phyloP scores from a whole-genome alignment of 2,797 vertebrate species.

The Chrosomus eos region DNA sequence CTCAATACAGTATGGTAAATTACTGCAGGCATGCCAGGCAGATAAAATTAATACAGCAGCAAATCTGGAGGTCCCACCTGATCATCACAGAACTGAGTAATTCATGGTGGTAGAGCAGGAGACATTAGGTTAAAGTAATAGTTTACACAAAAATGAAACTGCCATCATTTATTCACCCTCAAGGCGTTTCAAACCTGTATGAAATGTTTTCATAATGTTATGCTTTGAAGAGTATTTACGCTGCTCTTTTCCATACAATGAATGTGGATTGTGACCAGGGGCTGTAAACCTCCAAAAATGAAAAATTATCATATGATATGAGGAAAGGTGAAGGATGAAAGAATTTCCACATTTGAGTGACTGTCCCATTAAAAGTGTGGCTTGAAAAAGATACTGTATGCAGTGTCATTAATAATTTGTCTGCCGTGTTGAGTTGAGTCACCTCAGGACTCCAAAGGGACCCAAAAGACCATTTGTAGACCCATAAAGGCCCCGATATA shows the following conservation, averaged over 20 bases:
- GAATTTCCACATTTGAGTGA: neutral
- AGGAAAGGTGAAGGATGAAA: neutral
- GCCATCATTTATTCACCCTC: constrained; percentile 12
- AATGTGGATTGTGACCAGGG: neutral
- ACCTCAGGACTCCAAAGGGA: constrained; percentile 15
- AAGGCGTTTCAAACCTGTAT: neutral
- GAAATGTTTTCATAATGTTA: neutral
- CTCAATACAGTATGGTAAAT: constrained; percentile 68
- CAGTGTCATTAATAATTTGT: neutral
- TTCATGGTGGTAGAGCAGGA: constrained; percentile 38
- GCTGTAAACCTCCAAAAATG: neutral
- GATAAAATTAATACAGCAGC: constrained; percentile 54
- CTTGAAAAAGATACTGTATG: neutral
- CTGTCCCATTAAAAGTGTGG: neutral
- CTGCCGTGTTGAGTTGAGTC: neutral
- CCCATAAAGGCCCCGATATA: neutral
- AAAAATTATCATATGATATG: neutral
- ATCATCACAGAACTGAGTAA: constrained; percentile 50
- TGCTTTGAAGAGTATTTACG: neutral
- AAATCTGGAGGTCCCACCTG: constrained; percentile 50
- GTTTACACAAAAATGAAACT: neutral
- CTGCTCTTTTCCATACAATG: neutral
- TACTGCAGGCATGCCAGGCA: constrained; percentile 62
- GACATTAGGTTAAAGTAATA: constrained; percentile 13
- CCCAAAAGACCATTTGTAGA: neutral